Conservation (phyloP, 2,888 invertebrate species). For the Drosophila subsilvestris region DNA sequence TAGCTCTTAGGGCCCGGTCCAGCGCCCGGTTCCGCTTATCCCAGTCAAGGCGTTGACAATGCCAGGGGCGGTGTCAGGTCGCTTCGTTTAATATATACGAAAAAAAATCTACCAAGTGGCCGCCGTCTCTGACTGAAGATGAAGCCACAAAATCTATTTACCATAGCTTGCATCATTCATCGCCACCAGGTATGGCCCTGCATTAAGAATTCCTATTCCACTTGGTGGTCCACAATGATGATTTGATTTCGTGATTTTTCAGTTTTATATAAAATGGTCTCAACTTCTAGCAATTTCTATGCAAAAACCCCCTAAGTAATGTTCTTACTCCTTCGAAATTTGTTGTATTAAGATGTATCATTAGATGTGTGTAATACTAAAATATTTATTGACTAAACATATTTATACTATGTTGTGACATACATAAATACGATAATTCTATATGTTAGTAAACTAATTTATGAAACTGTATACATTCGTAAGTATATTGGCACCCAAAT, state of each 20-base stretch:
- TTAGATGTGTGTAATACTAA: too few relatives aligned
- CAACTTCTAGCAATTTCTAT: too few relatives aligned
- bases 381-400: too few relatives aligned
- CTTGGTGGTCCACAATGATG: background rate
- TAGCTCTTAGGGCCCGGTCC: conserved; percentile 16
- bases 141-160: conserved; percentile 48
- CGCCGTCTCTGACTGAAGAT: conserved; percentile 46
- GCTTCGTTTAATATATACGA: conserved; percentile 22
- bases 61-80: conserved; percentile 50
- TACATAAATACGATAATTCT: background rate
- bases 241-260: background rate
- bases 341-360: too few relatives aligned
- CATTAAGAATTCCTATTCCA: background rate
- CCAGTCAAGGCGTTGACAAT: conserved; percentile 66
- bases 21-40: conserved; percentile 4
- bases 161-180: conserved; percentile 36
- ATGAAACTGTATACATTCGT: background rate
- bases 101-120: conserved; percentile 25
- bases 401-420: background rate
- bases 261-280: too few relatives aligned
- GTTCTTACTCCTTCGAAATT: too few relatives aligned
- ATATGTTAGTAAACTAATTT: background rate
- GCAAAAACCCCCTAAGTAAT: too few relatives aligned
- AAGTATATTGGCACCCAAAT: background rate
- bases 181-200: background rate